Percentiles rank a stretch among this genome's conserved stretches.
Conservation (phyloP, 2,797 vertebrate genomes). For the Echiichthys vipera region DNA sequence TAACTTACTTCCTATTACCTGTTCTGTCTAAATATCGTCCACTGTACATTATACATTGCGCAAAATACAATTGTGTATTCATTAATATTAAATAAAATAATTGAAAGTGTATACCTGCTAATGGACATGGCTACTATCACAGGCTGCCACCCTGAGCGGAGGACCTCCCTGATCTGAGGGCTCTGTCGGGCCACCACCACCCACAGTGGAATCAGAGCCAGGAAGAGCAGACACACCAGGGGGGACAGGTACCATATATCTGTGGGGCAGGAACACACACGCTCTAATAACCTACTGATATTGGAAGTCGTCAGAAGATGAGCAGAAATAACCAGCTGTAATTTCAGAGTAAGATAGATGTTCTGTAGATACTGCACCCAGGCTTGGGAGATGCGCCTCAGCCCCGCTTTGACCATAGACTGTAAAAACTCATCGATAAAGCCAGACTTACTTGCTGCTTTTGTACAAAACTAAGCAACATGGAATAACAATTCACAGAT, state of each 20-base stretch:
- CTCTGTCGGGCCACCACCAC: slow-evolving; percentile 87
- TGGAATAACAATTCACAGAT: too few species aligned
- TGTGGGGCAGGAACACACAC: slow-evolving; percentile 53
- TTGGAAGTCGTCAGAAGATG: not conserved
- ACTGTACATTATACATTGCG: not conserved
- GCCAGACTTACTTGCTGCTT: too few species aligned
- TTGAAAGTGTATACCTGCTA: slow-evolving; percentile 88
- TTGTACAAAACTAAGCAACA: too few species aligned
- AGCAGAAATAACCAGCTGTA: not conserved
- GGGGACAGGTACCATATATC: slow-evolving; percentile 90
- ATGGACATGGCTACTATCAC: slow-evolving; percentile 96
- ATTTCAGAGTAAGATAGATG: too few species aligned
- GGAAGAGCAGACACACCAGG: slow-evolving; percentile 88
- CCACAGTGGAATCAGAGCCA: slow-evolving; percentile 92
- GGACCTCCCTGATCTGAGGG: slow-evolving; percentile 88
- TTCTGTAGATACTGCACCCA: too few species aligned
- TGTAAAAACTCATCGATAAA: too few species aligned
- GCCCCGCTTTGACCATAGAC: too few species aligned
- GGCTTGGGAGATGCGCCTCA: too few species aligned
- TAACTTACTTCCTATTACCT: not conserved
- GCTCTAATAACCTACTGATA: not conserved
- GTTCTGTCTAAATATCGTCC: not conserved
- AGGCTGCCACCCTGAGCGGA: slow-evolving; percentile 94
- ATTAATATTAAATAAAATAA: not conserved
- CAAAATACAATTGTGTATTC: not conserved